Conservation (phyloP, 2,797 vertebrate species). For the Hemitrygon akajei region DNA sequence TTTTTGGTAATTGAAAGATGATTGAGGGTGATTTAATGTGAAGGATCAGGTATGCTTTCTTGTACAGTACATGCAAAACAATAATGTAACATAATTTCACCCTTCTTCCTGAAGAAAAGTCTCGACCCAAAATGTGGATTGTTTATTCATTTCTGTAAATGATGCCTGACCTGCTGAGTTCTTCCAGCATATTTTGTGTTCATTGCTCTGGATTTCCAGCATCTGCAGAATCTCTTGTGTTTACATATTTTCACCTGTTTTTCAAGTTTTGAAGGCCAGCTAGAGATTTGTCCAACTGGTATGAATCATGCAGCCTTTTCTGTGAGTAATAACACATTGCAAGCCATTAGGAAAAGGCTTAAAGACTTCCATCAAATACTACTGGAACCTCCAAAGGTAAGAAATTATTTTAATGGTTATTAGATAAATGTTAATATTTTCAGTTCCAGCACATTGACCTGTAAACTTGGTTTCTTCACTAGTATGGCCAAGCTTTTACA, state of each 20-base stretch:
- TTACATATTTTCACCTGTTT: conserved; percentile 20
- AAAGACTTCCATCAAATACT: conserved; percentile 91
- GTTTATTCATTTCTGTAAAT: no score
- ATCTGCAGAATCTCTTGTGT: no score
- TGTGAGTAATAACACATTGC: conserved; percentile 88
- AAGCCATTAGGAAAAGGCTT: conserved; percentile 85
- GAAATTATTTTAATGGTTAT: conserved; percentile 37
- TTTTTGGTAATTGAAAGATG: not conserved
- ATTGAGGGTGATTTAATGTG: not conserved
- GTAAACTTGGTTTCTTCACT: not conserved
- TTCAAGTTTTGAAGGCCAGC: conserved; percentile 86
- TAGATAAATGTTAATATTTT: not conserved
- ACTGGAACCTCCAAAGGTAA: conserved; percentile 92
- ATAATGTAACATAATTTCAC: not conserved
- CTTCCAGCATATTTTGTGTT: no score
- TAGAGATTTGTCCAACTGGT: conserved; percentile 86
- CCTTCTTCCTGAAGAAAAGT: not conserved
- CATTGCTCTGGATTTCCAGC: no score
- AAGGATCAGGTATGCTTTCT: not conserved
- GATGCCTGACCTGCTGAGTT: no score
- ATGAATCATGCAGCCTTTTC: conserved; percentile 83
- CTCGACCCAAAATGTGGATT: no score
- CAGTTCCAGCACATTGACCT: no score
- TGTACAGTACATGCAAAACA: not conserved
- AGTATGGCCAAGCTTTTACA: not conserved